Base-by-base conservation (phyloP, 2,888 invertebrate species). In the Azorinus chamasolen region DNA sequence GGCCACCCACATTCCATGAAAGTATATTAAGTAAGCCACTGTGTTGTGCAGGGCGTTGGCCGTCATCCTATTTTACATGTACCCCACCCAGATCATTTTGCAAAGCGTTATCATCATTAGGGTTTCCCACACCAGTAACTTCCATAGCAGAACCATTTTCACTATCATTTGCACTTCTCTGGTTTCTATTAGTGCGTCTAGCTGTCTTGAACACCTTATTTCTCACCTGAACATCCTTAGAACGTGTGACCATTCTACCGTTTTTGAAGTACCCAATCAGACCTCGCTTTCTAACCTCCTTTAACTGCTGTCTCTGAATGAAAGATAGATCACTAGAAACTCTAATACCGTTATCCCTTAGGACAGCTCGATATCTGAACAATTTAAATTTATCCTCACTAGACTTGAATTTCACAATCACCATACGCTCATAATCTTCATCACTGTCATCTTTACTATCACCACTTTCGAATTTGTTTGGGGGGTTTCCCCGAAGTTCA, bases 21-120 rank as follows among this genome's bases (percentile, higher is more conserved):
- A n/a, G n/a, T n/a, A n/a, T n/a, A n/a, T 45, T 46, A 22, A 65
- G 16, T 8, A 4, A 12, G 6, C 18, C 10, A 5, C 45, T 32
- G 32, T 32, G 10, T 32, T 10, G 65, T 65, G 65, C 14, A 25
- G 55, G 22, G 65, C 65, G 24, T 65, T 45, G 65, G 39, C 65
- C 65, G 22, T n/a, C 37, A 20, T 37, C 65, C 57, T 57, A 48
- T 37, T 25, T 54, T 8, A n/a, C n/a, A n/a, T n/a, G n/a, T n/a
- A n/a, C 4, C 27, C 14, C 32, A 8, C 24, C 32, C 14, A 22
- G 2, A 6, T 12, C 24, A 22, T 22, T 22, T 20, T 50, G 14
- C 3, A 14, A 20, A 50, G 2, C 22, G 6, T 22, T 6, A 14
- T 14, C 24, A 22, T 14, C 22, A 22, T 18, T 50, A 20, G 50